Conservation (phyloP, 2,113 vertebrate species). For the Rhabdornis inornatus region DNA sequence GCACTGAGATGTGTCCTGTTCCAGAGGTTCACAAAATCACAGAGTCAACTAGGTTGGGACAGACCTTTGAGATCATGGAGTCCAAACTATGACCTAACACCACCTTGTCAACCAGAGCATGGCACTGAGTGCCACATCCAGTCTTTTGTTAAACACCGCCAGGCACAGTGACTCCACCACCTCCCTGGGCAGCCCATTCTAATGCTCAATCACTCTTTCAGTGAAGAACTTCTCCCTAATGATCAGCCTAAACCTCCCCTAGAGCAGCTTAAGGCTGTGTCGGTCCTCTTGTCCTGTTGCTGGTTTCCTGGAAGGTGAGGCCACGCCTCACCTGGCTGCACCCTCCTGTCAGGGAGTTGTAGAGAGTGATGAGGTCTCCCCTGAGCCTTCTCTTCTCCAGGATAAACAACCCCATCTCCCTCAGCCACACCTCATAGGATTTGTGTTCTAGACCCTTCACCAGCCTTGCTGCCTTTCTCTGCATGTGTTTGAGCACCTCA, state of each 20-base stretch:
- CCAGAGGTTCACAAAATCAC: not conserved
- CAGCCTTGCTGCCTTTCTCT: not conserved
- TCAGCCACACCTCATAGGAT: not conserved
- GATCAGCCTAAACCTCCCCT: not conserved
- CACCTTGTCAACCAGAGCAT: not conserved
- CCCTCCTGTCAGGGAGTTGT: not conserved
- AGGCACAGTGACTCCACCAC: not conserved
- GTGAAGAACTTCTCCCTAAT: not conserved
- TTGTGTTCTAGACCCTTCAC: not conserved
- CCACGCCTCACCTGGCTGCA: fast-evolving
- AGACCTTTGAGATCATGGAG: not conserved
- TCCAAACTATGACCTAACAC: not conserved
- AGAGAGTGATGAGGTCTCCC: not conserved
- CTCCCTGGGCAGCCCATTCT: not conserved
- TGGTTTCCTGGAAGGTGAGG: not conserved
- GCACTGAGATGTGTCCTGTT: not conserved
- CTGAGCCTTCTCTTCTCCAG: not conserved
- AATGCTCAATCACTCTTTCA: not conserved
- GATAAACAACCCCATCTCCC: not conserved
- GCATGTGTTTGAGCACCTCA: not conserved
- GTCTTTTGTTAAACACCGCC: not conserved
- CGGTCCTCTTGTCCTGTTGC: not conserved
- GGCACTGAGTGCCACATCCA: not conserved
- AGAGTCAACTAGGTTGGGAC: not conserved
- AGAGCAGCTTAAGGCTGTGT: not conserved